Conservation (phyloP, 2,888 invertebrate genomes). For the Campoplex capitator region DNA sequence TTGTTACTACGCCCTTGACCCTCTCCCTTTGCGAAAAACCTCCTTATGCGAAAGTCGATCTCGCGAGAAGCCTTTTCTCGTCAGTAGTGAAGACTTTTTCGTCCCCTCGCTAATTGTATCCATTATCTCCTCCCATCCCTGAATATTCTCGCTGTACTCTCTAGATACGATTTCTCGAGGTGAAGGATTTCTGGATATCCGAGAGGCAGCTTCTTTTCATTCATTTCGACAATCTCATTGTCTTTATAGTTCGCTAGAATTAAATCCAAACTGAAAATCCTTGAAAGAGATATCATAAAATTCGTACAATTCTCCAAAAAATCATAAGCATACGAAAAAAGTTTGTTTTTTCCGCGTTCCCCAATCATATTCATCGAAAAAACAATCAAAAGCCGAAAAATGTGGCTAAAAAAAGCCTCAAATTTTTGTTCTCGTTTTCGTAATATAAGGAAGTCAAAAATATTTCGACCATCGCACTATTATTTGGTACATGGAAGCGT, state of each 20-base stretch:
- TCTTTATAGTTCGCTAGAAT: not conserved
- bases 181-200: not conserved
- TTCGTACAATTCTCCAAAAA: not conserved
- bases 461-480: not conserved
- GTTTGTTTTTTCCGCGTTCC: not conserved
- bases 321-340: too few relatives aligned
- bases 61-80: slow-evolving; percentile 56
- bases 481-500: not conserved
- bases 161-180: not conserved
- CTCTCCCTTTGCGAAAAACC: slow-evolving; percentile 41
- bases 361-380: not conserved
- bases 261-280: not conserved
- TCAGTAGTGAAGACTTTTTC: slow-evolving; percentile 45
- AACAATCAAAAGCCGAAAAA: not conserved
- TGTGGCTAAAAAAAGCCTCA: not conserved
- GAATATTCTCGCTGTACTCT: slow-evolving; percentile 16
- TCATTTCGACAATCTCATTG: not conserved
- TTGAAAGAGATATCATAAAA: not conserved
- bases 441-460: not conserved
- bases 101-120: slow-evolving; percentile 42
- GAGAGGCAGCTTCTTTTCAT: not conserved
- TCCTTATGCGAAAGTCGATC: slow-evolving; percentile 53
- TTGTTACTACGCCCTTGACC: slow-evolving; percentile 45
- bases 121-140: slow-evolving; percentile 37
- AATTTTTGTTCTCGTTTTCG: not conserved